Base-by-base conservation (phyloP, 2,113 vertebrate genomes). In the Erythrocercus mccallii region DNA sequence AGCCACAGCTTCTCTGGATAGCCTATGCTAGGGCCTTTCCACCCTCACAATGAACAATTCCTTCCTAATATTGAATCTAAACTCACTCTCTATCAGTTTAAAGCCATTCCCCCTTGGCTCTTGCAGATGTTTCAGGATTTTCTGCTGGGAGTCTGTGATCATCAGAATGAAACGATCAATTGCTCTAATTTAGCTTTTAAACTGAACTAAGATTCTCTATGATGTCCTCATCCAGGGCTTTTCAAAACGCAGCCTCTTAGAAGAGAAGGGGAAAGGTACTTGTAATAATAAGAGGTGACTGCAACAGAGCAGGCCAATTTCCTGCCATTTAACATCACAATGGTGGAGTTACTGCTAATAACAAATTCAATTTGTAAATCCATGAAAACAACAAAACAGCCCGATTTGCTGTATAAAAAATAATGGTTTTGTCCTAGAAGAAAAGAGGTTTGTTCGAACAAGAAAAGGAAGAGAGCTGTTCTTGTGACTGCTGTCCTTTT, bases 361-460 rank as follows among this genome's bases (percentile, higher is more conserved):
- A 81, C 40, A 74, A 90, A 86, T 71, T 37, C 88, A 33, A 93
- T 93, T 82, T 86, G 74, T 90, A 93, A 93, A 83, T 28, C 88
- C 56, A 92, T 94, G 94, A 57, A 83, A 91, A 86, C 68, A 92
- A 88, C 72, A 71, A 70, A 96, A 37, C 68, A 74, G n/a, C n/a
- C 66, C 0, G 0, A 38, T 92, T 88, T 84, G 61, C 72, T 71
- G 35, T 17, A 81, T 68, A 38, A 90, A 62, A 86, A 79, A 38
- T 47, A 80, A 83, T 27, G 54, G 35, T 2, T 91, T 65, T 90
- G 79, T 77, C 54, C 71, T 77, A 33, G 54, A 54, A 65, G 60
- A 65, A 70, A 54, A 80, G 47, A 54, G 33, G 60, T 33, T 86
- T 81, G 38, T 83, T 88, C 81, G 65, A 27, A 57, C 18, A 25